Conservation (phyloP, 2,797 vertebrate genomes). For the Microchirus variegatus region DNA sequence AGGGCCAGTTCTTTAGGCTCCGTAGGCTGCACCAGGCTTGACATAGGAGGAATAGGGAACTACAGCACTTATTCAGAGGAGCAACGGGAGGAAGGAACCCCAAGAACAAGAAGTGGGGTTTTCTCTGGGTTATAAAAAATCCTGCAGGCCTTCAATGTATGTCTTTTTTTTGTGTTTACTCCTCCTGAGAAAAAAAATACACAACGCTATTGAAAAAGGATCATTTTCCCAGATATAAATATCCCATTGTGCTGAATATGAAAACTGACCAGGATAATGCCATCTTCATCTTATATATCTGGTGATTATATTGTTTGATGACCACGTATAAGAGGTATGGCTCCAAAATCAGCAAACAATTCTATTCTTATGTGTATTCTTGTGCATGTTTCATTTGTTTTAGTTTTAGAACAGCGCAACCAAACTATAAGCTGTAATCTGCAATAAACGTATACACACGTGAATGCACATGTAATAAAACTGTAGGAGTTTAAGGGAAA, state of each 20-base stretch:
- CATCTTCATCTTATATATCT: background rate
- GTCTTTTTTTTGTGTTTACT: slow-evolving; percentile 31
- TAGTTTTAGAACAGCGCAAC: slow-evolving; percentile 17
- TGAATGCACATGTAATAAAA: slow-evolving; percentile 10
- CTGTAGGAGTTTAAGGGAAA: background rate
- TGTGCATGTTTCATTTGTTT: slow-evolving; percentile 16
- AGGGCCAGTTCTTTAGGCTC: slow-evolving; percentile 41
- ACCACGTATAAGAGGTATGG: slow-evolving; percentile 4
- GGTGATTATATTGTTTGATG: slow-evolving; percentile 7
- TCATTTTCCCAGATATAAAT: background rate
- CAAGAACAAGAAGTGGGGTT: slow-evolving; percentile 70
- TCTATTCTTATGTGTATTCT: background rate
- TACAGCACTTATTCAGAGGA: slow-evolving; percentile 83
- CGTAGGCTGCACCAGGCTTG: slow-evolving; percentile 66
- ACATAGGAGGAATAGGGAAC: slow-evolving; percentile 59
- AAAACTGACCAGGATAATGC: slow-evolving; percentile 1
- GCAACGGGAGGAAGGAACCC: slow-evolving; percentile 68
- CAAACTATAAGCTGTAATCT: too few relatives aligned
- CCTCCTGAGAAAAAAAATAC: slow-evolving; percentile 22
- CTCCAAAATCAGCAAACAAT: slow-evolving; percentile 13
- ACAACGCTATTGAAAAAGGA: slow-evolving; percentile 20
- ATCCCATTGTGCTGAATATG: background rate
- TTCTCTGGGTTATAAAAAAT: slow-evolving; percentile 66
- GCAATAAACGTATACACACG: slow-evolving; percentile 2
- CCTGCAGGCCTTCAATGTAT: slow-evolving; percentile 14